phyloP scores from a whole-genome alignment of 2,113 vertebrate genomes.

The Lagenorhynchus albirostris region DNA sequence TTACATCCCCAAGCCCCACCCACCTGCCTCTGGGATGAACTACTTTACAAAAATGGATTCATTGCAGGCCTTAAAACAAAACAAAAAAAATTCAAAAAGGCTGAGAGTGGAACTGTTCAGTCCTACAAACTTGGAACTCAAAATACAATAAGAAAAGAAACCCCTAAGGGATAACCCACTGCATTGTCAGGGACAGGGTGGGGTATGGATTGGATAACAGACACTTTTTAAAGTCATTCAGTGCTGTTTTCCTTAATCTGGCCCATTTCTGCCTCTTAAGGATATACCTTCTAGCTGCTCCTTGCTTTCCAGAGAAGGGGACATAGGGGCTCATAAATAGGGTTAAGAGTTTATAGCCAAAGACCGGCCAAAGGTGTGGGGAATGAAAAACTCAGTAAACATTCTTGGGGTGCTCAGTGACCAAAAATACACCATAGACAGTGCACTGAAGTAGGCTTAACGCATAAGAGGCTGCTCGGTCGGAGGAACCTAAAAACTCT shows the following conservation, averaged over 20 bases:
- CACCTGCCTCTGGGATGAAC: neutral
- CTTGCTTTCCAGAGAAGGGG: neutral
- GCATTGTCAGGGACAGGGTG: neutral
- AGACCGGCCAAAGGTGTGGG: rapidly evolving
- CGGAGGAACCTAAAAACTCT: neutral
- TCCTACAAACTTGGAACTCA: slow-evolving; percentile 5
- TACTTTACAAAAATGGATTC: neutral
- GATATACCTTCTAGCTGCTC: neutral
- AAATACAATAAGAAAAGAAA: neutral
- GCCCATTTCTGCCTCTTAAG: neutral
- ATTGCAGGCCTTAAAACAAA: neutral
- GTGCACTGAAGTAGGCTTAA: neutral
- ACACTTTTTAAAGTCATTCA: neutral
- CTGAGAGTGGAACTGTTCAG: neutral
- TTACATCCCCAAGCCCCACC: neutral
- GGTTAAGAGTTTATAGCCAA: neutral
- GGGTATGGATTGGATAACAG: neutral
- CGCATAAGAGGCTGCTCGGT: neutral
- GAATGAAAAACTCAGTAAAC: neutral
- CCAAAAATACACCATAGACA: neutral
- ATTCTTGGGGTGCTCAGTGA: rapidly evolving
- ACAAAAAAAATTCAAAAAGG: neutral
- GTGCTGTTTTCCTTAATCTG: neutral
- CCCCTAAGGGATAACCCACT: neutral
- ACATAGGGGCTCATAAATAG: neutral